Evolutionary conservation across 1,140 invertebrate species (phyloP).

Genomic region (Oedothorax gibbosus): DNA sequence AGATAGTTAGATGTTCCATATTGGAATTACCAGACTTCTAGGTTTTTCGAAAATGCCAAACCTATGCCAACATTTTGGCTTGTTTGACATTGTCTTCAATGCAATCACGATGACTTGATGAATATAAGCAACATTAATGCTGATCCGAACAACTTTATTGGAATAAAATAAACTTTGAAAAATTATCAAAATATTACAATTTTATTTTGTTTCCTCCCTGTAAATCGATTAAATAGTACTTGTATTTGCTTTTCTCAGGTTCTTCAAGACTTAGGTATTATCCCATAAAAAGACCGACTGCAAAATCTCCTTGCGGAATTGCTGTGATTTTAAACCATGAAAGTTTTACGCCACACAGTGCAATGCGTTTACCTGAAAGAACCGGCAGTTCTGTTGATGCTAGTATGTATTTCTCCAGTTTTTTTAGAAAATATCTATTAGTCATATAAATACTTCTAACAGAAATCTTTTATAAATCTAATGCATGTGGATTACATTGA

Average conservation of each 20-base stretch:
- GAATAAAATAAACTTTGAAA: too few relatives aligned
- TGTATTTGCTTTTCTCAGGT: not conserved
- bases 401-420: not conserved
- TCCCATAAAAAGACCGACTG: constrained; percentile 6
- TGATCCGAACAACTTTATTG: too few relatives aligned
- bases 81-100: too few relatives aligned
- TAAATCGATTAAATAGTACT: too few relatives aligned
- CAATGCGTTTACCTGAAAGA: not conserved
- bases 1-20: too few relatives aligned
- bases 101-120: too few relatives aligned
- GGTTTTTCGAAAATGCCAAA: too few relatives aligned
- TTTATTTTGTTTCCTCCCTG: too few relatives aligned
- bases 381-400: constrained; percentile 10
- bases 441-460: not conserved
- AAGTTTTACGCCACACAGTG: not conserved
- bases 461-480: not conserved
- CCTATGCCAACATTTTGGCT: too few relatives aligned
- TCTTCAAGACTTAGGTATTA: not conserved
- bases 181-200: too few relatives aligned
- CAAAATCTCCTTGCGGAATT: constrained; percentile 12
- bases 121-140: too few relatives aligned
- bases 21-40: too few relatives aligned
- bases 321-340: constrained; percentile 34
- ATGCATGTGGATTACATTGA: not conserved
- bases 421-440: not conserved